phyloP scores from a whole-genome alignment of 2,888 invertebrate genomes.

The Pseudococcus viburni region DNA sequence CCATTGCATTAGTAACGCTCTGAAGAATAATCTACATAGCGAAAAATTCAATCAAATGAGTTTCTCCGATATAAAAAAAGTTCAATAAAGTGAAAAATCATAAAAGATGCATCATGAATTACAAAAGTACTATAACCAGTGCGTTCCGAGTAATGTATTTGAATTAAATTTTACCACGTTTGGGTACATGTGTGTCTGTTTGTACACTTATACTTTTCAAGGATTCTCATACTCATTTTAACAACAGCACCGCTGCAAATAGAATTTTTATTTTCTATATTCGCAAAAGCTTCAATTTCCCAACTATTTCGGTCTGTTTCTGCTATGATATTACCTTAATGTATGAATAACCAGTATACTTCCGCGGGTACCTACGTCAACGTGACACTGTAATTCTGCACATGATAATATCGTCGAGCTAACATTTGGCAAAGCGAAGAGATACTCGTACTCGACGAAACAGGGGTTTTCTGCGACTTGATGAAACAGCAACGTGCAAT shows the following conservation, averaged over 20 bases:
- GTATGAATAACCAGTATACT: background rate
- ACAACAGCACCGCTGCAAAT: background rate
- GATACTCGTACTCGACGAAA: background rate
- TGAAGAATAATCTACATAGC: background rate
- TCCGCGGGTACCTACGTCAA: background rate
- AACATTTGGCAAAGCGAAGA: background rate
- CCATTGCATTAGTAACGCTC: background rate
- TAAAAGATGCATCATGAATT: background rate
- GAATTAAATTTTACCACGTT: background rate
- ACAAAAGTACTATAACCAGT: background rate
- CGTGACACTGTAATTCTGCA: background rate
- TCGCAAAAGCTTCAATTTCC: background rate
- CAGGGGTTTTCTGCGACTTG: background rate
- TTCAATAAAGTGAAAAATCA: background rate
- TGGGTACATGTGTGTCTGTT: background rate
- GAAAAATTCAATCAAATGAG: background rate
- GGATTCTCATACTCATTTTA: background rate
- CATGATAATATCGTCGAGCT: background rate
- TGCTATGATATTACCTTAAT: background rate
- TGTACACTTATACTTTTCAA: background rate
- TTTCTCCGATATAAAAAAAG: background rate
- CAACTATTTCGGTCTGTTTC: background rate
- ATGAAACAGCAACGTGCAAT: background rate
- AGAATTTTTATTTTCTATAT: background rate
- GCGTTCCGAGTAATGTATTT: background rate